These are phyloP conservation scores for Ibidorhyncha struthersii DNA, from an alignment of 2,113 vertebrate genomes.

Conservation along the genomic window DNA sequence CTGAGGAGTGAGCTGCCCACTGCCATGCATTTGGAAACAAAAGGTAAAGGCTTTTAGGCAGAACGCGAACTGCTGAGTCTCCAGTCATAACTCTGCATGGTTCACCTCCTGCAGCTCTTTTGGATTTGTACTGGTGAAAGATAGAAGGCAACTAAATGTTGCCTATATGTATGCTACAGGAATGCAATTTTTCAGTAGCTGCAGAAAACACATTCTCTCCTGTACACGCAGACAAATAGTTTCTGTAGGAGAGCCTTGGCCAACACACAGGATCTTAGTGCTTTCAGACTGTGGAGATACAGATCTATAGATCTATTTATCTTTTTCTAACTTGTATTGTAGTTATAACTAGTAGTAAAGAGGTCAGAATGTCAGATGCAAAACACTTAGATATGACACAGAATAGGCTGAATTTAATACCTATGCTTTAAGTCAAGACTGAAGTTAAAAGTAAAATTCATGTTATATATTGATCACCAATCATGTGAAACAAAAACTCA, in stretches of 20 bases:
- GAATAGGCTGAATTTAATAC: background rate
- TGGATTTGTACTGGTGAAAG: background rate
- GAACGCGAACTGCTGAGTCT: background rate
- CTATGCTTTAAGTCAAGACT: background rate
- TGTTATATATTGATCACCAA: background rate
- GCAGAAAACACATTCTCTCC: background rate
- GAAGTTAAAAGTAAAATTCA: background rate
- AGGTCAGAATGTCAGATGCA: background rate
- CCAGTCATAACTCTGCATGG: background rate
- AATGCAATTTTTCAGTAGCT: background rate
- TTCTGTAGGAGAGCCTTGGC: background rate
- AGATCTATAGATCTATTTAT: background rate
- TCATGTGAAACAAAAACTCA: background rate
- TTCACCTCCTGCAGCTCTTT: background rate
- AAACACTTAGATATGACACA: background rate
- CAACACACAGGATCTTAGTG: background rate
- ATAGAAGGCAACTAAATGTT: background rate
- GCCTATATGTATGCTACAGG: background rate
- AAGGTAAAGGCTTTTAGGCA: background rate
- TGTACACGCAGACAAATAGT: background rate
- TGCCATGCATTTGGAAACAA: background rate
- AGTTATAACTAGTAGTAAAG: background rate
- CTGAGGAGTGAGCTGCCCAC: background rate
- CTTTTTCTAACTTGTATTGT: background rate
- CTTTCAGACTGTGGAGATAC: background rate